These are phyloP conservation scores for Tor tambroides DNA, from an alignment of 2,113 vertebrate genomes.

Conservation along the genomic window DNA sequence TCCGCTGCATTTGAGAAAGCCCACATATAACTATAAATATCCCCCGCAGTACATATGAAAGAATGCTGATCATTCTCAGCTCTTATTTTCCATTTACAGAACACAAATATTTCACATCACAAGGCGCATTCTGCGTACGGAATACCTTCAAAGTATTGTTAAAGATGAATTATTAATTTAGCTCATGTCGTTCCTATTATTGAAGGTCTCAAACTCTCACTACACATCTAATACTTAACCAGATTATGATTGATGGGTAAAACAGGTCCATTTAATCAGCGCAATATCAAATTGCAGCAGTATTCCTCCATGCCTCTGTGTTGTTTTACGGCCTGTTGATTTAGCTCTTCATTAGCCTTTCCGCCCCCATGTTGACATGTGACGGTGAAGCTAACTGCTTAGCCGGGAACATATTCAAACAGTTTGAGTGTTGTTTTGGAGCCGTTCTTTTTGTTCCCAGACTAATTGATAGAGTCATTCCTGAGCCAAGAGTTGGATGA, in stretches of 20 bases:
- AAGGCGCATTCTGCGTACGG: background rate
- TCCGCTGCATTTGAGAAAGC: constrained; percentile 49
- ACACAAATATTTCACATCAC: constrained; percentile 3
- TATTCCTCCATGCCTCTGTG: constrained; percentile 34
- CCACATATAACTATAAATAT: constrained; percentile 57
- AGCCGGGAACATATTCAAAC: constrained; percentile 56
- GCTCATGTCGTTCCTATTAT: background rate
- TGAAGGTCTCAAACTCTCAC: too few relatives aligned
- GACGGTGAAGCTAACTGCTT: constrained; percentile 49
- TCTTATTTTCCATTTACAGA: constrained; percentile 36
- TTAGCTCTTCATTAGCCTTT: constrained; percentile 54
- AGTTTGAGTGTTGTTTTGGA: constrained; percentile 49
- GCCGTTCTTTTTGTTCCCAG: constrained; percentile 28
- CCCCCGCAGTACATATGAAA: constrained; percentile 49
- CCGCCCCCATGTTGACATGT: constrained; percentile 41
- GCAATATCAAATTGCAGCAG: constrained; percentile 50
- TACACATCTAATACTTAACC: background rate
- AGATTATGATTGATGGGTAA: constrained; percentile 32
- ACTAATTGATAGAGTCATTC: constrained; percentile 52
- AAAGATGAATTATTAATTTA: background rate
- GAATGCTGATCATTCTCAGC: constrained; percentile 46
- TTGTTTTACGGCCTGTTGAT: constrained; percentile 52
- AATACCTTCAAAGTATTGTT: background rate
- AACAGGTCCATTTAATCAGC: constrained; percentile 44
- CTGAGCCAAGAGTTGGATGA: constrained; percentile 52